Percentiles rank a stretch among this genome's conserved stretches.
Conservation (phyloP, 35 echinoderm and acorn worm genomes). For the Stichopus chloronotus region DNA sequence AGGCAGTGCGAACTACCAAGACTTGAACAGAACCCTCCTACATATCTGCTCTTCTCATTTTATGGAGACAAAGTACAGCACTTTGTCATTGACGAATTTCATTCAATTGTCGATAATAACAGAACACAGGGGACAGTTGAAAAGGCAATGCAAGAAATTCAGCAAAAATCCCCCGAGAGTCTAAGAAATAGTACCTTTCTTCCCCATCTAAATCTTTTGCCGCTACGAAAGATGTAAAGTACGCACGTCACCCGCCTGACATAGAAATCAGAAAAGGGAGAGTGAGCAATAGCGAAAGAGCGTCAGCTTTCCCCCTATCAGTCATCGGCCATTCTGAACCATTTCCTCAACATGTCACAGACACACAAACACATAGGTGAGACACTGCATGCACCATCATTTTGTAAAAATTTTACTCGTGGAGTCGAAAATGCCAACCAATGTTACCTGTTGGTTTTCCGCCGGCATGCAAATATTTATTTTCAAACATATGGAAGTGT, state of each 20-base stretch:
- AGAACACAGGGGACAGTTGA: conserved; percentile 16
- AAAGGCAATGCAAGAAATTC: background rate
- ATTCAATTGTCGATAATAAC: background rate
- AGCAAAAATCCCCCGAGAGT: background rate
- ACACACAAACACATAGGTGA: background rate
- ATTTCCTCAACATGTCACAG: background rate
- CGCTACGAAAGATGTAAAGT: background rate
- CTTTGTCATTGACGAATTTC: background rate
- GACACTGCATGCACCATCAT: background rate
- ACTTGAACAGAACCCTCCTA: background rate
- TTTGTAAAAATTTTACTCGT: background rate
- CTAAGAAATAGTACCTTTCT: background rate
- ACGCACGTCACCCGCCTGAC: background rate
- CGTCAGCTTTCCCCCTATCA: background rate
- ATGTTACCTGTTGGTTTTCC: conserved; percentile 35
- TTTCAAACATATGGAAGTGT: too few relatives aligned
- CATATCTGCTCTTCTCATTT: conserved; percentile 28
- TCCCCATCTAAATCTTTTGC: background rate
- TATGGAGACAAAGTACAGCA: conserved; percentile 31
- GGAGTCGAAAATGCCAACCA: background rate
- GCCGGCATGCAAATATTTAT: conserved; percentile 8
- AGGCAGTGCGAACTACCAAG: background rate
- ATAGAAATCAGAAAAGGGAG: background rate
- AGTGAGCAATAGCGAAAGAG: background rate
- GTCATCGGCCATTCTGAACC: background rate